Percentiles rank a stretch among this genome's conserved stretches.
Conservation (phyloP, 2,113 vertebrate species). For the Caranx ignobilis region DNA sequence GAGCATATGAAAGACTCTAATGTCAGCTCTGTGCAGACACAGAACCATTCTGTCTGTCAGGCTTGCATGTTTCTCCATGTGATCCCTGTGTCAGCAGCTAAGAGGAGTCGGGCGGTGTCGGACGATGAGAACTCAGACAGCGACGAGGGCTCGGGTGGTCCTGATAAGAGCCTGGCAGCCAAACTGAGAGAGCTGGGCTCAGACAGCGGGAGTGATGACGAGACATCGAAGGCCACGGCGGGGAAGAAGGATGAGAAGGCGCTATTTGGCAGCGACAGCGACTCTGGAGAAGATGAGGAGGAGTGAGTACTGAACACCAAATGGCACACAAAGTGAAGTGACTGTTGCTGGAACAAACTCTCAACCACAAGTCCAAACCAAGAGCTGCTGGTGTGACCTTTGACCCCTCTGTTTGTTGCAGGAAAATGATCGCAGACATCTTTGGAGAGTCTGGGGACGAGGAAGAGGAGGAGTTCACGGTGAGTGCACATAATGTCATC, state of each 20-base stretch:
- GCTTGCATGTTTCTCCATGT: too few species aligned
- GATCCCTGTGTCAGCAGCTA: conserved; percentile 69
- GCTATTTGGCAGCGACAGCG: conserved; percentile 96
- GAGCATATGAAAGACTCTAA: too few species aligned
- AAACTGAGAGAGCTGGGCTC: conserved; percentile 87
- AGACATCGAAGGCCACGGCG: conserved; percentile 63
- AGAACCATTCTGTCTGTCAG: too few species aligned
- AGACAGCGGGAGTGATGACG: conserved; percentile 91
- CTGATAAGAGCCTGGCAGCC: conserved; percentile 83
- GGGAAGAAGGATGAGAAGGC: conserved; percentile 91
- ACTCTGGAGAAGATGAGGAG: conserved; percentile 92
- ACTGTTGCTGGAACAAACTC: too few species aligned
- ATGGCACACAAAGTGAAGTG: too few species aligned
- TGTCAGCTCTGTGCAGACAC: too few species aligned
- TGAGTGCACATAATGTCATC: conserved; percentile 56
- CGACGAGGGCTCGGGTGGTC: conserved; percentile 79
- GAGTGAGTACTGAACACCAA: conserved; percentile 86
- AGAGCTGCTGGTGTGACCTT: conserved; percentile 1
- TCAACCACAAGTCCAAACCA: too few species aligned
- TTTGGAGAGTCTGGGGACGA: conserved; percentile 99
- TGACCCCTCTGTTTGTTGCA: conserved; percentile 64
- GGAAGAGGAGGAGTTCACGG: conserved; percentile 97
- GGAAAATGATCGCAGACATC: conserved; percentile 99
- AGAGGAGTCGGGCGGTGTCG: conserved; percentile 90
- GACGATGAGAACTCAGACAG: conserved; percentile 93